A percentile compares a stretch with the other conserved stretches of the same genome.
Conservation (phyloP, 2,113 vertebrate species). For the Verasper variegatus region DNA sequence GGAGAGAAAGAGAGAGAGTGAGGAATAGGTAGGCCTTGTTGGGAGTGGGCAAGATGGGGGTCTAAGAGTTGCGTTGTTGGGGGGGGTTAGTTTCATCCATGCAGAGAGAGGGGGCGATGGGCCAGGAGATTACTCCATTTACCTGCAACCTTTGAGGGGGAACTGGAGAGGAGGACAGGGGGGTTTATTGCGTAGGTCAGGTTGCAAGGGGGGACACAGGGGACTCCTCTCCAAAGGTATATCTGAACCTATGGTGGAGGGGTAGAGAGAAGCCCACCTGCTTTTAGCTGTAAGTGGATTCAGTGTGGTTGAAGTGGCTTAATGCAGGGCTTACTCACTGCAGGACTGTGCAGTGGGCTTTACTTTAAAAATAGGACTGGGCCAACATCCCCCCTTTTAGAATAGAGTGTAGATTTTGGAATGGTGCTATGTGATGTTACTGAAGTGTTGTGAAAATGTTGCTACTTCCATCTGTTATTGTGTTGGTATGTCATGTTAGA, state of each 20-base stretch:
- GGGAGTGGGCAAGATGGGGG: slow-evolving; percentile 44
- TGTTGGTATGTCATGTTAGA: too few relatives aligned
- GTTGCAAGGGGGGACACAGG: slow-evolving; percentile 57
- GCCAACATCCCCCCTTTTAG: background rate
- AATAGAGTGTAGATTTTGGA: background rate
- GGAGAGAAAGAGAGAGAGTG: slow-evolving; percentile 31
- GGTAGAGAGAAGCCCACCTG: slow-evolving; percentile 66
- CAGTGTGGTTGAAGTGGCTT: slow-evolving; percentile 62
- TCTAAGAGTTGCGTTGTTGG: slow-evolving; percentile 35
- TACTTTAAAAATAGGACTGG: slow-evolving; percentile 17
- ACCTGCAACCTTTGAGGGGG: slow-evolving; percentile 74
- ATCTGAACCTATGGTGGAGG: slow-evolving; percentile 51
- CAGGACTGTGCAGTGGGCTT: slow-evolving; percentile 8
- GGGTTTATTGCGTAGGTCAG: slow-evolving; percentile 51
- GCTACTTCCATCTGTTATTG: background rate
- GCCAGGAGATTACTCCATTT: slow-evolving; percentile 76
- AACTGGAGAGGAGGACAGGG: slow-evolving; percentile 54
- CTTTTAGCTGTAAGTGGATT: slow-evolving; percentile 72
- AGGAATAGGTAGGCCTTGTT: slow-evolving; percentile 54
- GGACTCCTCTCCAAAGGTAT: slow-evolving; percentile 70
- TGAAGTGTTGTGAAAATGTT: background rate
- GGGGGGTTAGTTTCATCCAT: slow-evolving; percentile 70
- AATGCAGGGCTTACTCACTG: slow-evolving; percentile 45
- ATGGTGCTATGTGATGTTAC: background rate
- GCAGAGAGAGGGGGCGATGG: slow-evolving; percentile 69